Percentiles rank a stretch among this genome's conserved stretches.
Conservation (phyloP, 2,113 vertebrate genomes). For the Guaruba guarouba region DNA sequence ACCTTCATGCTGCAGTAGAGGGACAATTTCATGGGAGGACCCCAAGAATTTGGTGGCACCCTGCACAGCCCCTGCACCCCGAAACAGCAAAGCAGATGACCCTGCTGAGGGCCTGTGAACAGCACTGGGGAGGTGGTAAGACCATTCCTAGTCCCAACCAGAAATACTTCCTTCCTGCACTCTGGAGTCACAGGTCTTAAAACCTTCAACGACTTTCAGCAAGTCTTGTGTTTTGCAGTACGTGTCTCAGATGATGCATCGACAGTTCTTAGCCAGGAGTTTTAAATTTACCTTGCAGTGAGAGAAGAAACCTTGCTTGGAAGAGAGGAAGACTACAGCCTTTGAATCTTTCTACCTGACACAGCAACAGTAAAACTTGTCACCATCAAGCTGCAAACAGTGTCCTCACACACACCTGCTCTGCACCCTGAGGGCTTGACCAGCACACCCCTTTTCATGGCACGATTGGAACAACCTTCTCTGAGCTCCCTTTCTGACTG, state of each 20-base stretch:
- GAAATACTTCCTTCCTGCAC: neutral
- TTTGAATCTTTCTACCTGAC: neutral
- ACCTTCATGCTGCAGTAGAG: fast-evolving
- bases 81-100: neutral
- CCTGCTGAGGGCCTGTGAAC: neutral
- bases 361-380: neutral
- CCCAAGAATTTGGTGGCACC: neutral
- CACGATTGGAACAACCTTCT: neutral
- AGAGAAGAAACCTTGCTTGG: neutral
- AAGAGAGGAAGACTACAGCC: neutral
- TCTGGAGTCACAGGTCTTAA: neutral
- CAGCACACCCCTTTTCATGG: neutral
- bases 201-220: neutral
- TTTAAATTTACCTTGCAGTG: neutral
- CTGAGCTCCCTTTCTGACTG: neutral
- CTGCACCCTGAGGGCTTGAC: neutral
- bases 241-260: neutral
- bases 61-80: neutral
- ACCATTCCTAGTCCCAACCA: neutral
- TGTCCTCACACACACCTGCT: neutral
- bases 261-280: neutral
- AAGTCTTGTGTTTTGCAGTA: neutral
- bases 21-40: neutral
- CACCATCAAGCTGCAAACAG: neutral
- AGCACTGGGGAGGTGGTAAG: neutral